Conservation (phyloP, 1,140 invertebrate genomes). For the Calycopis cecrops region DNA sequence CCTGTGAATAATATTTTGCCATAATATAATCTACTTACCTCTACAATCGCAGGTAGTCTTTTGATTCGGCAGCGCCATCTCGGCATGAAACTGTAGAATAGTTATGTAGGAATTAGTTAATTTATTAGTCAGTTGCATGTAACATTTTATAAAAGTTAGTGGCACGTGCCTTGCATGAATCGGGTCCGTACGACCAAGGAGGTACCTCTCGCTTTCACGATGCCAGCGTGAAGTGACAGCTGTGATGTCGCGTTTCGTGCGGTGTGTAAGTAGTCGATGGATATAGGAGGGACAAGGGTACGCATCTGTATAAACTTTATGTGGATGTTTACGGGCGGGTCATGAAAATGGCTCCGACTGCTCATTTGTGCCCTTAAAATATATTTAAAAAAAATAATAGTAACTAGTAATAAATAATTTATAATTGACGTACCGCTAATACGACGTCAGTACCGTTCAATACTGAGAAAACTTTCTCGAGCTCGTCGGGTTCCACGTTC, state of each 20-base stretch:
- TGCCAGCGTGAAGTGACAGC: too few species aligned
- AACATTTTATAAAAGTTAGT: neutral
- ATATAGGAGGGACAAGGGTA: too few species aligned
- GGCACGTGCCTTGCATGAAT: too few species aligned
- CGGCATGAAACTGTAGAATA: conserved; percentile 81
- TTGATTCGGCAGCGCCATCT: conserved; percentile 44
- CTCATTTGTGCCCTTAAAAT: too few species aligned
- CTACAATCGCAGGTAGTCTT: conserved; percentile 27
- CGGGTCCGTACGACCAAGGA: too few species aligned
- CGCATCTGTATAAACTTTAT: too few species aligned
- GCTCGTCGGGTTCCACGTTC: conserved; percentile 73
- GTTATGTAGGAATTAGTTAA: conserved; percentile 16
- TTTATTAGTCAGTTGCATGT: neutral
- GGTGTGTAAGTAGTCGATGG: too few species aligned
- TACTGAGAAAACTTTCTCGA: conserved; percentile 71
- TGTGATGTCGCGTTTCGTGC: too few species aligned
- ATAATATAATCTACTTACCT: conserved; percentile 25
- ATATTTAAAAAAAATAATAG: conserved; percentile 7
- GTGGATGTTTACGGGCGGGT: too few species aligned
- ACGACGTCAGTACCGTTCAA: conserved; percentile 74
- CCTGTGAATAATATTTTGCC: too few species aligned
- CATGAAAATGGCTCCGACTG: too few species aligned
- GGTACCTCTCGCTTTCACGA: too few species aligned
- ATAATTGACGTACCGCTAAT: conserved; percentile 73
- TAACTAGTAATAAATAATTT: neutral